These are phyloP conservation scores for Mustelus asterias DNA, from an alignment of 2,113 vertebrate genomes.

Conservation along the genomic window DNA sequence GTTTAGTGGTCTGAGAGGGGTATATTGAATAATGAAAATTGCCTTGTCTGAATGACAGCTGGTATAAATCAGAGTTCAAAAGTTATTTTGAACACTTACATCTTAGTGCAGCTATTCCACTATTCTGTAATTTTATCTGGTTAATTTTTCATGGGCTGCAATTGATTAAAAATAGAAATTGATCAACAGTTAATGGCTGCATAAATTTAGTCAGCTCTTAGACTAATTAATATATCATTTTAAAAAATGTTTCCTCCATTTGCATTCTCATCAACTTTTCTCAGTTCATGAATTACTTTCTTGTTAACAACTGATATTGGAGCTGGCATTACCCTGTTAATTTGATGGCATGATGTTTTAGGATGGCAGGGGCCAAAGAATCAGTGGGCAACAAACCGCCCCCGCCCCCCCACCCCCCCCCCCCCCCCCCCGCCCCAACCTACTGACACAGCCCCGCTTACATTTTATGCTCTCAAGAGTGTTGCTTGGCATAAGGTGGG, in stretches of 20 bases:
- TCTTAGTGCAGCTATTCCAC: neutral
- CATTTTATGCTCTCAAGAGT: too few species aligned
- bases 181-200: slow-evolving; percentile 50
- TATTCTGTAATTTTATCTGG: neutral
- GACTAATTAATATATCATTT: slow-evolving; percentile 43
- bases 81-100: neutral
- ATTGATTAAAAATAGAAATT: slow-evolving; percentile 42
- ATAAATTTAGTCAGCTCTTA: slow-evolving; percentile 50
- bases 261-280: neutral
- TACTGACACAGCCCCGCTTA: too few species aligned
- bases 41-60: neutral
- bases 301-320: too few species aligned
- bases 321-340: too few species aligned
- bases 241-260: neutral
- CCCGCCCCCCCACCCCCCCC: too few species aligned
- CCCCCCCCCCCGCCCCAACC: too few species aligned
- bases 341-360: too few species aligned
- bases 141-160: neutral
- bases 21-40: neutral
- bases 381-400: too few species aligned
- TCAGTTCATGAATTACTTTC: neutral
- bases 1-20: neutral
- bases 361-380: too few species aligned
- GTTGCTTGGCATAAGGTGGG: too few species aligned
- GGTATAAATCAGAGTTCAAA: neutral